Evolutionary conservation across 1,140 invertebrate species (phyloP).

Genomic region (Drosophila jambulina): DNA sequence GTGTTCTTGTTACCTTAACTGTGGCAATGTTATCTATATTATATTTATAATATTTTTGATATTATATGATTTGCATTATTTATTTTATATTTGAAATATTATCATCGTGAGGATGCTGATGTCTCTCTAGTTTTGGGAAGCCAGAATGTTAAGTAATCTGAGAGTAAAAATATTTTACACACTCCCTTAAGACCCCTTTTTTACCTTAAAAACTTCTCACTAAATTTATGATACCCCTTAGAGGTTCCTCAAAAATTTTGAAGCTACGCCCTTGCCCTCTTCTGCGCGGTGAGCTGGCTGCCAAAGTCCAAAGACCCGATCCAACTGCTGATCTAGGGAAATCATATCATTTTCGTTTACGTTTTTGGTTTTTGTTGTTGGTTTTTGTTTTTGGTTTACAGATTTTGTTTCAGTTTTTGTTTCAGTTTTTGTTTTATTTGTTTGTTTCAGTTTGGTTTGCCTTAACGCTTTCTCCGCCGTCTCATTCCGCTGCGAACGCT

Average conservation of each 20-base stretch:
- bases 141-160: no score
- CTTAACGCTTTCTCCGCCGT: constrained; percentile 31
- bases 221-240: no score
- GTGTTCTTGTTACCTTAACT: no score
- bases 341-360: background rate
- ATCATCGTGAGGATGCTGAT: no score
- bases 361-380: background rate
- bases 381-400: background rate
- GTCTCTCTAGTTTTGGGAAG: no score
- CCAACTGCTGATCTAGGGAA: constrained; percentile 33
- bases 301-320: constrained; percentile 56
- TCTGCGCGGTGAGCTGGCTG: constrained; percentile 53
- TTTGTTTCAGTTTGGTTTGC: background rate
- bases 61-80: no score
- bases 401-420: background rate
- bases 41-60: no score
- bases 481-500: constrained; percentile 23
- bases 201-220: background rate
- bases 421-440: background rate
- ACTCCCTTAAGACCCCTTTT: background rate
- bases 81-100: no score
- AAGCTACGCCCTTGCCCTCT: background rate
- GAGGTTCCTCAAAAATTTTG: no score
- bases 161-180: background rate
- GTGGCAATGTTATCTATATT: no score